Percentiles rank a stretch among this genome's conserved stretches.
Conservation (phyloP, 2,797 vertebrate species). For the Hoplostethus mediterraneus region DNA sequence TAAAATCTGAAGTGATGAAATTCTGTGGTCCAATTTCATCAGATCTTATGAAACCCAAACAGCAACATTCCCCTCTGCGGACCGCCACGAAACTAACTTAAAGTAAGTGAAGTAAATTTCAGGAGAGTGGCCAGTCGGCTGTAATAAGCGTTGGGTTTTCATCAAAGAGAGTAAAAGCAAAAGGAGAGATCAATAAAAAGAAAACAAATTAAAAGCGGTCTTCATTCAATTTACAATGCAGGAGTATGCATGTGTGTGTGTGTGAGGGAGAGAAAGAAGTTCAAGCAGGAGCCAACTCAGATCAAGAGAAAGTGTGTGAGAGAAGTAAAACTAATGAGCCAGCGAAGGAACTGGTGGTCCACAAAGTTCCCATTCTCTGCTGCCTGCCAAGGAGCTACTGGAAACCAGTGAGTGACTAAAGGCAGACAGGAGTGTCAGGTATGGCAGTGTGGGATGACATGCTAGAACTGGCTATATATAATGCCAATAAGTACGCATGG, state of each 20-base stretch:
- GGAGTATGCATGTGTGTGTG: no score
- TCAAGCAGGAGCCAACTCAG: no score
- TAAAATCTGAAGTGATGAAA: slow-evolving; percentile 39
- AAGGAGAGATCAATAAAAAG: background rate
- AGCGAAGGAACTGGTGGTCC: background rate
- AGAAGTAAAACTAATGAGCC: background rate
- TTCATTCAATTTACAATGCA: no score
- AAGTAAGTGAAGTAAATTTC: background rate
- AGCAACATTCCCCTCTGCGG: background rate
- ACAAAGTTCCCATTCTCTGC: background rate
- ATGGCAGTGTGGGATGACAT: slow-evolving; percentile 43
- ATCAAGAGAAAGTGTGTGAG: no score
- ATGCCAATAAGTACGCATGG: no score
- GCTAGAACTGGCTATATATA: slow-evolving; percentile 41
- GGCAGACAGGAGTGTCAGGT: slow-evolving; percentile 42
- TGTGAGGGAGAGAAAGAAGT: no score
- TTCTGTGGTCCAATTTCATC: slow-evolving; percentile 8
- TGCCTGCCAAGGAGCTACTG: slow-evolving; percentile 14
- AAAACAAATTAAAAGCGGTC: no score
- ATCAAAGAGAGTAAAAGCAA: background rate
- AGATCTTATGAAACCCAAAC: slow-evolving; percentile 16
- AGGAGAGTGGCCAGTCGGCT: background rate
- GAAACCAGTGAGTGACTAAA: slow-evolving; percentile 51
- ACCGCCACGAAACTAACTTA: background rate
- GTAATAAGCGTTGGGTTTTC: background rate